phyloP scores from a whole-genome alignment of 1,140 invertebrate genomes.

The Brachionus manjavacas region DNA sequence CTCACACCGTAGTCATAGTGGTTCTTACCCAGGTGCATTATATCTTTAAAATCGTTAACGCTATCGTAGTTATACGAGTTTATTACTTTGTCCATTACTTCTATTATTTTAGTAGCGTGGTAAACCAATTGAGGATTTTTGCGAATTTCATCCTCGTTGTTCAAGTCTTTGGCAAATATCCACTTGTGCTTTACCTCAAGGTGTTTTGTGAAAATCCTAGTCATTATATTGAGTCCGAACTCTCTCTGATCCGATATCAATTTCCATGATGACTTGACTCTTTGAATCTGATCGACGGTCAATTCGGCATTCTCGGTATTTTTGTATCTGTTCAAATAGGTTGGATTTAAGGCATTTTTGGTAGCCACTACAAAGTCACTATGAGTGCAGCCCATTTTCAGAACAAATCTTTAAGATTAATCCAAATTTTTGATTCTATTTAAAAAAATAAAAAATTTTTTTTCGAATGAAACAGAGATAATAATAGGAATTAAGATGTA shows the following conservation, averaged over 20 bases:
- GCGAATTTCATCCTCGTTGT: background rate
- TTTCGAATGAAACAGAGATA: background rate
- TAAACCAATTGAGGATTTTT: conserved; percentile 12
- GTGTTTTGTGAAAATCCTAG: background rate
- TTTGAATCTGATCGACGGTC: background rate
- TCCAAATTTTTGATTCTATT: background rate
- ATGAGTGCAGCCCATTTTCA: conserved; percentile 17
- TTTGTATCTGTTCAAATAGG: background rate
- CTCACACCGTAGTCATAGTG: conserved; percentile 9
- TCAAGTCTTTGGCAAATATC: conserved; percentile 29
- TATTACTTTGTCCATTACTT: background rate
- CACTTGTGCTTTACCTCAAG: background rate
- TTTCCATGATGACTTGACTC: background rate
- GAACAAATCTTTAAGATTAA: background rate
- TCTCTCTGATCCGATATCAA: background rate
- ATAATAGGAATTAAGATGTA: background rate
- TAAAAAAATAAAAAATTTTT: background rate
- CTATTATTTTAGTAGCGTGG: conserved; percentile 17
- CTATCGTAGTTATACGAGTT: background rate
- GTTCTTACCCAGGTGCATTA: conserved; percentile 1
- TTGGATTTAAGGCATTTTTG: background rate
- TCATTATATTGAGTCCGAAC: background rate
- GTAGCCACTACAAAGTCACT: background rate
- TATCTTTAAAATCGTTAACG: background rate
- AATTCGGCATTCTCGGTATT: background rate